These are phyloP conservation scores for Esox masquinongy DNA, from an alignment of 2,797 vertebrate species.

Conservation along the genomic window DNA sequence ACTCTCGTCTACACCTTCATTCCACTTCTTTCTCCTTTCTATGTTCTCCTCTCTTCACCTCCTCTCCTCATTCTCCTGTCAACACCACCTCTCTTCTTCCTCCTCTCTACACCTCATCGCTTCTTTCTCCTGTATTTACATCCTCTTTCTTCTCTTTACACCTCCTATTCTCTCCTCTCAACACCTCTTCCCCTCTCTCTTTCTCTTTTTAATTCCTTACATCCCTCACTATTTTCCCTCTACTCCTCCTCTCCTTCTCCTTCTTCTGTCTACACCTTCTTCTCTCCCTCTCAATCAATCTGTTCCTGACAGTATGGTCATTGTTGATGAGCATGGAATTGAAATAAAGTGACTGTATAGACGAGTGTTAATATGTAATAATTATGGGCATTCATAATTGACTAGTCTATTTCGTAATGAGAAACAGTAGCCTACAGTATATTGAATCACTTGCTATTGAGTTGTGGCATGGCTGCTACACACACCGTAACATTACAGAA, in stretches of 20 bases:
- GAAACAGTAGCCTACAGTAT: too few relatives aligned
- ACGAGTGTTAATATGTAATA: not conserved
- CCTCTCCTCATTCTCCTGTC: not conserved
- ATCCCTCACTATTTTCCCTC: not conserved
- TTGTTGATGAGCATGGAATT: not conserved
- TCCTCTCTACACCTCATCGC: not conserved
- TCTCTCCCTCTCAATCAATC: not conserved
- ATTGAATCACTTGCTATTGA: too few relatives aligned
- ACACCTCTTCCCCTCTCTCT: not conserved
- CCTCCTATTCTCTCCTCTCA: not conserved
- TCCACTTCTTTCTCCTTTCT: not conserved
- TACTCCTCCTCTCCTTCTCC: not conserved
- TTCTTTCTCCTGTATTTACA: not conserved
- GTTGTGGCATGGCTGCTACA: not conserved
- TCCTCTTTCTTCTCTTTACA: not conserved
- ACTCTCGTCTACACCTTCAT: not conserved
- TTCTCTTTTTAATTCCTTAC: too few relatives aligned
- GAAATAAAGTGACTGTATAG: not conserved
- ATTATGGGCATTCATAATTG: not conserved
- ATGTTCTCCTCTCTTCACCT: not conserved
- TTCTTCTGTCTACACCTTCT: not conserved
- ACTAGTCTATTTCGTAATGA: not conserved
- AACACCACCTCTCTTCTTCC: not conserved
- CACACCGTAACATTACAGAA: not conserved
- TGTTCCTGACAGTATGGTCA: not conserved